phyloP scores from a whole-genome alignment of 2,888 invertebrate genomes.

The Eurois occulta region DNA sequence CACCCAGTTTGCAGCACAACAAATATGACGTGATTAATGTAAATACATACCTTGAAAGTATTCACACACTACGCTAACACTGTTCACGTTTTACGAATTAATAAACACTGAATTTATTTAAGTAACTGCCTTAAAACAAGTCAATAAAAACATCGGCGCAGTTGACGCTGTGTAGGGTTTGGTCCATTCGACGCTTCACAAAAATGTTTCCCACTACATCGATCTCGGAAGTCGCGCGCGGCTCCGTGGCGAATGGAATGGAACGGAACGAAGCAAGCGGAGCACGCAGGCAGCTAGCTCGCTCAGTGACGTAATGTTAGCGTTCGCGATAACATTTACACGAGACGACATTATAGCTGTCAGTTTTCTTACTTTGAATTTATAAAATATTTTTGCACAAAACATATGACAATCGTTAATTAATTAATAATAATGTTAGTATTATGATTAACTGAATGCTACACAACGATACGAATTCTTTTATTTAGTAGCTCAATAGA shows the following conservation, averaged over 20 bases:
- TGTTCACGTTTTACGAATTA: conserved; percentile 66
- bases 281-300: conserved; percentile 56
- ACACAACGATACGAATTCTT: conserved; percentile 5
- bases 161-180: conserved; percentile 77
- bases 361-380: conserved; percentile 31
- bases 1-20: conserved; percentile 79
- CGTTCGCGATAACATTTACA: conserved; percentile 45
- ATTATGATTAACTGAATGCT: neutral
- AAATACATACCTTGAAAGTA: conserved; percentile 82
- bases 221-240: conserved; percentile 76
- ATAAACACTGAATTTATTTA: conserved; percentile 64
- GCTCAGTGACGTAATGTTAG: conserved; percentile 69
- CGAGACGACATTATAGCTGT: conserved; percentile 35
- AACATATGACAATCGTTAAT: neutral
- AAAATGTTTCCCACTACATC: conserved; percentile 81
- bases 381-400: neutral
- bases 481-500: conserved; percentile 46
- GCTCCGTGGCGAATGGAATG: conserved; percentile 76
- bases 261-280: conserved; percentile 74
- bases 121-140: conserved; percentile 57
- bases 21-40: conserved; percentile 81
- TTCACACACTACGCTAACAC: conserved; percentile 70
- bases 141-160: conserved; percentile 81
- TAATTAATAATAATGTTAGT: neutral
- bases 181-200: conserved; percentile 81